Evolutionary conservation across 2,888 invertebrate species (phyloP).

Genomic region (Emmelina monodactyla): DNA sequence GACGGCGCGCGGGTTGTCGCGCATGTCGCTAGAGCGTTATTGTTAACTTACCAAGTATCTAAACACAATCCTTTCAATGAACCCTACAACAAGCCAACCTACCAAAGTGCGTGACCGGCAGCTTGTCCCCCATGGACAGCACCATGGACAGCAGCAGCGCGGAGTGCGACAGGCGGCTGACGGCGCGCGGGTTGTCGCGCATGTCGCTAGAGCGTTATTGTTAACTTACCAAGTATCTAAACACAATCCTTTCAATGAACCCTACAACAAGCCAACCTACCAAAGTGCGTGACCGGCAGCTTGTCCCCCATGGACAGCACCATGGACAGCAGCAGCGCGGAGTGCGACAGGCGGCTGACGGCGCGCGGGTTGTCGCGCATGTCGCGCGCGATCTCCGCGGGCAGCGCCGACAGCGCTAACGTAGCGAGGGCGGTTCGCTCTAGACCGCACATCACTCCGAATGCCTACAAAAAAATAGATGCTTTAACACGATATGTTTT

Average conservation of each 20-base stretch:
- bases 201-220: too few species aligned
- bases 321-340: slow-evolving; percentile 84
- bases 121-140: slow-evolving; percentile 87
- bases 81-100: too few species aligned
- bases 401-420: slow-evolving; percentile 86
- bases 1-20: slow-evolving; percentile 78
- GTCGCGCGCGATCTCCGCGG: slow-evolving; percentile 87
- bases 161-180: slow-evolving; percentile 82
- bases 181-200: slow-evolving; percentile 79
- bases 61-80: too few species aligned
- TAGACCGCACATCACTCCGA: slow-evolving; percentile 87
- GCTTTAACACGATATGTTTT: too few species aligned
- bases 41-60: too few species aligned
- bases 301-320: slow-evolving; percentile 90
- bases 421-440: slow-evolving; percentile 83
- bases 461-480: slow-evolving; percentile 65
- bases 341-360: slow-evolving; percentile 81
- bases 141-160: slow-evolving; percentile 86
- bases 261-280: slow-evolving; percentile 48
- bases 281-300: slow-evolving; percentile 88
- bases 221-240: too few species aligned
- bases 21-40: slow-evolving; percentile 86
- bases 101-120: slow-evolving; percentile 92
- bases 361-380: slow-evolving; percentile 83
- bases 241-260: too few species aligned